These are phyloP conservation scores for Mycalesis mineus DNA, from an alignment of 2,888 invertebrate genomes.

Conservation along the genomic window DNA sequence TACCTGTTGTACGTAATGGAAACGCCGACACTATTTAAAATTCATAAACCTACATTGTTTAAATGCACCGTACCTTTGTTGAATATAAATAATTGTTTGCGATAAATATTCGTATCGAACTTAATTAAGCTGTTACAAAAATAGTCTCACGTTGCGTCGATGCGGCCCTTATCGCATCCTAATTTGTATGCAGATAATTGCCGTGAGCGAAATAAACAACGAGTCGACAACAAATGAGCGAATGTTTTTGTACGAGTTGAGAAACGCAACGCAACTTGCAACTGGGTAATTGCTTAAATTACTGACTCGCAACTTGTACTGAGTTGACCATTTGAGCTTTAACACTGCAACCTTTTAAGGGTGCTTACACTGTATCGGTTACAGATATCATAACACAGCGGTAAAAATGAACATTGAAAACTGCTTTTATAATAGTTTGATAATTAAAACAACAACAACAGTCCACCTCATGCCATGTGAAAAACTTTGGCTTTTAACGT, in stretches of 20 bases:
- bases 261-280: neutral
- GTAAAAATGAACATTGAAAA: no score
- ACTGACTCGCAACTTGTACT: neutral
- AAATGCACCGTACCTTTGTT: constrained; percentile 1
- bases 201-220: constrained; percentile 35
- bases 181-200: constrained; percentile 47
- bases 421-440: no score
- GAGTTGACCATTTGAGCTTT: neutral
- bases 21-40: no score
- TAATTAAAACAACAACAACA: no score
- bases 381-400: neutral
- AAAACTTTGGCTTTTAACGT: no score
- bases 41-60: no score
- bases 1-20: no score
- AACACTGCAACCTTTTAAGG: no score
- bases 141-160: constrained; percentile 12
- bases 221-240: constrained; percentile 29
- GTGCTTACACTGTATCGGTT: no score
- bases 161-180: constrained; percentile 30
- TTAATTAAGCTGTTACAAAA: constrained; percentile 22
- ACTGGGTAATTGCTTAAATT: neutral
- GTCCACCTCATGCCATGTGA: no score
- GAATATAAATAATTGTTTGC: constrained; percentile 10
- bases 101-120: constrained; percentile 8
- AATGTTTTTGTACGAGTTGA: constrained; percentile 5